Conservation (phyloP, 2,113 vertebrate genomes). For the Cyanoramphus novaezelandiae region DNA sequence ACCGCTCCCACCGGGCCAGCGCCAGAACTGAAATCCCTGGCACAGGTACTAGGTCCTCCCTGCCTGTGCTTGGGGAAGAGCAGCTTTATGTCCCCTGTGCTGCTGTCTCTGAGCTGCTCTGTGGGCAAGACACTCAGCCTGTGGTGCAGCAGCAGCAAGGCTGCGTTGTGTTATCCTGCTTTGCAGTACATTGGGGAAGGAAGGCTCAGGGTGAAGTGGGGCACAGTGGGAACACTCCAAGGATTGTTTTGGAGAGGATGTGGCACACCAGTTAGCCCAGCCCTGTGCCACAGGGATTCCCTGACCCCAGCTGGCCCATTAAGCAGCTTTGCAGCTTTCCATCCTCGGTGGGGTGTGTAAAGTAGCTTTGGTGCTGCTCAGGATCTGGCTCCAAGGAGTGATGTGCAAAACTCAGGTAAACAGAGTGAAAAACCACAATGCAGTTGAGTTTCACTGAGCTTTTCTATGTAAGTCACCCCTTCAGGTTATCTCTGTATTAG, state of each 20-base stretch:
- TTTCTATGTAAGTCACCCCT: neutral
- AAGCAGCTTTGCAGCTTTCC: constrained; percentile 40
- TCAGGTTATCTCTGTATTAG: neutral
- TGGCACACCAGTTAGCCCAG: neutral
- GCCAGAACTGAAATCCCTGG: neutral
- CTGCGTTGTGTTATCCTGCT: neutral
- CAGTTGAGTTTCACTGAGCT: neutral
- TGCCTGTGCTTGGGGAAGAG: neutral
- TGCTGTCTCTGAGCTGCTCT: accelerated
- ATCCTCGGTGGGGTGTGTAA: neutral
- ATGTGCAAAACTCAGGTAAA: neutral
- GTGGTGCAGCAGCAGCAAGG: neutral
- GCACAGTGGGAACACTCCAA: neutral
- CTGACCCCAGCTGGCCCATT: neutral
- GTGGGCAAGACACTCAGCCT: neutral
- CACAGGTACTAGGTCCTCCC: accelerated
- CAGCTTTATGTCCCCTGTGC: neutral
- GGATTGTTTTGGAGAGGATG: neutral
- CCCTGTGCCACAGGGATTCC: neutral
- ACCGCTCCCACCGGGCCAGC: neutral
- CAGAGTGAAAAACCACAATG: neutral
- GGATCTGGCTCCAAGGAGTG: neutral
- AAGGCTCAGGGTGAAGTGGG: neutral
- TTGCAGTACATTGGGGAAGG: accelerated
- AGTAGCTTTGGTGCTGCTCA: constrained; percentile 9